phyloP scores from a whole-genome alignment of 2,888 invertebrate species.

The Achlya flavicornis region DNA sequence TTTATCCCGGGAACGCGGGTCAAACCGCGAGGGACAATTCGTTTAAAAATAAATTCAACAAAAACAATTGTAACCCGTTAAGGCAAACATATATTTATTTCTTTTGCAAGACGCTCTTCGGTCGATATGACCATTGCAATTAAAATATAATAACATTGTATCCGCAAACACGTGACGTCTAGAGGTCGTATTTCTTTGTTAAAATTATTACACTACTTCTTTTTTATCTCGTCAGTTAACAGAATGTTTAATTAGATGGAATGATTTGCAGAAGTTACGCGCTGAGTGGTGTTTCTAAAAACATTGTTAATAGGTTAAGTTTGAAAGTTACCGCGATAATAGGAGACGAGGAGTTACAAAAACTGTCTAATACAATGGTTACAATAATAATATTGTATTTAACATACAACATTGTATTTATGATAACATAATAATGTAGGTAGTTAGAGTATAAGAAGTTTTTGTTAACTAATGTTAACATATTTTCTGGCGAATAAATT shows the following conservation, averaged over 20 bases:
- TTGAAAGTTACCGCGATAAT: conserved; percentile 53
- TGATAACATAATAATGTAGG: background rate
- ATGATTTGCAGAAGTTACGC: conserved; percentile 61
- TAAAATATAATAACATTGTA: background rate
- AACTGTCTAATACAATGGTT: conserved; percentile 9
- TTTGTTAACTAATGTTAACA: too few relatives aligned
- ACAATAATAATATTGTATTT: background rate
- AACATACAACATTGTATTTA: too few relatives aligned
- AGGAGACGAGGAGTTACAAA: conserved; percentile 25
- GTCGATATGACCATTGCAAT: background rate
- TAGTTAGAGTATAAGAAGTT: too few relatives aligned
- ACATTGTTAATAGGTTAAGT: conserved; percentile 64
- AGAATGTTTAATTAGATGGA: conserved; percentile 57
- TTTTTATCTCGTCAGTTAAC: conserved; percentile 28
- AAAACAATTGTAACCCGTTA: conserved; percentile 5
- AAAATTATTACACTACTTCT: conserved; percentile 2
- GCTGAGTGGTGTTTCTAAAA: conserved; percentile 42
- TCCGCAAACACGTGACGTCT: background rate
- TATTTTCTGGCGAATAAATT: too few relatives aligned
- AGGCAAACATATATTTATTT: background rate
- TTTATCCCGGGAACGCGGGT: too few relatives aligned
- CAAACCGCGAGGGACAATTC: too few relatives aligned
- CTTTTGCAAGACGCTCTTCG: background rate
- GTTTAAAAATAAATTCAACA: background rate
- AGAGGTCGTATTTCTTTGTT: conserved; percentile 5